Evolutionary conservation across 2,113 vertebrate genomes (phyloP), one percentile per base, ranked within the genome.

Genomic region (Romanogobio albipinnatus): DNA sequence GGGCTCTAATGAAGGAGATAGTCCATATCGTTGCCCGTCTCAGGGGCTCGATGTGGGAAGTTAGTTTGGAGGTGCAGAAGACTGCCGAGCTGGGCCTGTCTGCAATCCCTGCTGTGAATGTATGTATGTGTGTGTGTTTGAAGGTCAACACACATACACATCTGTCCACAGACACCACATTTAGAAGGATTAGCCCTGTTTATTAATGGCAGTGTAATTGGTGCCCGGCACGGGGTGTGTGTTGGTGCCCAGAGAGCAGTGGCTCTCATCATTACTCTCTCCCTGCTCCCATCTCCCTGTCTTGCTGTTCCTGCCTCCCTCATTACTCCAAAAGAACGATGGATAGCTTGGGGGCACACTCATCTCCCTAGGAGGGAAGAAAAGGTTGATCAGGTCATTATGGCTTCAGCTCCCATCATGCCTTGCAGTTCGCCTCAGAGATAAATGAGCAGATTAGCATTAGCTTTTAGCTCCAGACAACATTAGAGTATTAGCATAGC

Each of bases 1-100:
- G 94, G 95, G 95, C 96, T 97, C 96, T 98, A 99, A 98, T 98
- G 95, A 97, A 97, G 97, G 96, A 97, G 96, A 97, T 97, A 95
- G 97, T 97, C 95, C 94, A 93, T 88, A 93, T 95, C 93, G 92
- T 95, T 94, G 94, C 93, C 94, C 94, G 93, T 97, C 96, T 96
- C 95, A 94, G 91, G 92, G 95, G 95, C 96, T 95, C 94, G 90
- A 94, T 90, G 94, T 94, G 95, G 95, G 96, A 95, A 95, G 93
- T 96, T 96, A 94, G 96, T 96, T 95, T 96, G 95, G 96, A 95
- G 95, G 94, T 92, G 91, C 91, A 93, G 90, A 92, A 93, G 93
- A 93, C 53, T 59, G 33, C n/a, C n/a, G 8, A 74, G 26, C 71
- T 24, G 78, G 43, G n/a, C 39, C n/a, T 80, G 77, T 15, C 39